Conservation (phyloP, 30 jellyfish, hydroid and myxozoan genomes). For the Chrysaora quinquecirrha region DNA sequence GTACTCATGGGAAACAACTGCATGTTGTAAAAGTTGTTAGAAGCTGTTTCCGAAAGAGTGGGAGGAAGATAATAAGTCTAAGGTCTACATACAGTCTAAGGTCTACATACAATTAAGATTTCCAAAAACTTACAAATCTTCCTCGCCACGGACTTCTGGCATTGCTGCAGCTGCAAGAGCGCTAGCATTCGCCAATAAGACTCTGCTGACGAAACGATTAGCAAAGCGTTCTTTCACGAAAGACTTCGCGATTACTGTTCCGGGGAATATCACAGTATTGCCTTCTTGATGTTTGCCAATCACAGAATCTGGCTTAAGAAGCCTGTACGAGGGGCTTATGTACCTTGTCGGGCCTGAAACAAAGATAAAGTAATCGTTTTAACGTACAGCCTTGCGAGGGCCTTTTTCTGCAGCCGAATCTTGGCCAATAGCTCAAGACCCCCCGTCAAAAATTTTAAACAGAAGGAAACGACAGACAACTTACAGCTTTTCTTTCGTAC, state of each 20-base stretch:
- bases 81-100: no score
- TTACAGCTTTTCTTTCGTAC: constrained; percentile 67
- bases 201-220: constrained; percentile 88
- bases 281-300: constrained; percentile 58
- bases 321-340: constrained; percentile 60
- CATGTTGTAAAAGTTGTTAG: no score
- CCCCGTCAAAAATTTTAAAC: no score
- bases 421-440: no score
- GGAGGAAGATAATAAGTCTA: no score
- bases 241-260: constrained; percentile 96
- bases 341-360: constrained; percentile 62
- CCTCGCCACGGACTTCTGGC: constrained; percentile 87
- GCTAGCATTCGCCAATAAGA: constrained; percentile 90
- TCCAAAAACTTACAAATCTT: constrained; percentile 70
- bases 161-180: constrained; percentile 97
- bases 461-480: neutral
- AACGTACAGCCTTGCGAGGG: no score
- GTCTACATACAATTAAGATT: no score
- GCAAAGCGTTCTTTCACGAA: constrained; percentile 79
- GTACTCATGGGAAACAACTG: no score
- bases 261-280: constrained; percentile 93
- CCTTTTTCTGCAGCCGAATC: no score
- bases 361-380: neutral
- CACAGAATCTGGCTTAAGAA: constrained; percentile 67
- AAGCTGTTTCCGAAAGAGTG: no score